A percentile compares a stretch with the other conserved stretches of the same genome.
phyloP scores from a whole-genome alignment of 2,888 invertebrate genomes.

The Drosophila mettleri region DNA sequence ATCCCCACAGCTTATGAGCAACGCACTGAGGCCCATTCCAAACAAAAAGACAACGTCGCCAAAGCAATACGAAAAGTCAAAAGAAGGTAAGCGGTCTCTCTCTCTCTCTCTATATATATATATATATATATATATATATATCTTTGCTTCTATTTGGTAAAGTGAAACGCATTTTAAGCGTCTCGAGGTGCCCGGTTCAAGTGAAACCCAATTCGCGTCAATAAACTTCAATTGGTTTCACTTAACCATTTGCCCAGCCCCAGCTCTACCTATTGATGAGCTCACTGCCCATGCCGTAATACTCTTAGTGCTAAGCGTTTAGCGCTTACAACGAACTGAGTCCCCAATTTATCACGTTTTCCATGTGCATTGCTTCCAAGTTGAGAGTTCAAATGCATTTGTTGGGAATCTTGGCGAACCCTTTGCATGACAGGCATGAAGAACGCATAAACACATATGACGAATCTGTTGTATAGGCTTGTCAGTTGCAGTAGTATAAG shows the following conservation, averaged over 20 bases:
- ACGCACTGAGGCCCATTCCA: constrained; percentile 86
- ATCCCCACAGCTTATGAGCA: constrained; percentile 82
- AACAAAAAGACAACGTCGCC: constrained; percentile 88
- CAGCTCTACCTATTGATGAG: background rate
- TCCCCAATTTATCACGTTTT: constrained; percentile 6
- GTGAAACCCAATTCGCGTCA: constrained; percentile 75
- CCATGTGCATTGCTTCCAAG: constrained; percentile 15
- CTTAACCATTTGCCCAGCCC: constrained; percentile 55
- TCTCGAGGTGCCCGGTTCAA: constrained; percentile 59
- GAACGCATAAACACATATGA: background rate
- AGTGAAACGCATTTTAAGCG: constrained; percentile 53
- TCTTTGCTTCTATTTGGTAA: constrained; percentile 56
- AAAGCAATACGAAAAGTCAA: constrained; percentile 86
- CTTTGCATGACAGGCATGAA: background rate
- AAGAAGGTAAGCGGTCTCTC: constrained; percentile 83
- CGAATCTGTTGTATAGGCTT: background rate
- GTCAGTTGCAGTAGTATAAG: background rate
- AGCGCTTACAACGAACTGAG: constrained; percentile 1
- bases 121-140: too few relatives aligned
- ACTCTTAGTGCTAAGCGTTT: constrained; percentile 26
- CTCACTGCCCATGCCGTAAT: constrained; percentile 6
- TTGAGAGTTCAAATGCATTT: constrained; percentile 50
- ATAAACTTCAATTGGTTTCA: constrained; percentile 83
- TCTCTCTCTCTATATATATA: background rate
- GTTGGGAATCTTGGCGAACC: constrained; percentile 34